A percentile compares a stretch with the other conserved stretches of the same genome.
Evolutionary conservation across 1,140 invertebrate genomes (phyloP).

Genomic region (Monochamus saltuarius): DNA sequence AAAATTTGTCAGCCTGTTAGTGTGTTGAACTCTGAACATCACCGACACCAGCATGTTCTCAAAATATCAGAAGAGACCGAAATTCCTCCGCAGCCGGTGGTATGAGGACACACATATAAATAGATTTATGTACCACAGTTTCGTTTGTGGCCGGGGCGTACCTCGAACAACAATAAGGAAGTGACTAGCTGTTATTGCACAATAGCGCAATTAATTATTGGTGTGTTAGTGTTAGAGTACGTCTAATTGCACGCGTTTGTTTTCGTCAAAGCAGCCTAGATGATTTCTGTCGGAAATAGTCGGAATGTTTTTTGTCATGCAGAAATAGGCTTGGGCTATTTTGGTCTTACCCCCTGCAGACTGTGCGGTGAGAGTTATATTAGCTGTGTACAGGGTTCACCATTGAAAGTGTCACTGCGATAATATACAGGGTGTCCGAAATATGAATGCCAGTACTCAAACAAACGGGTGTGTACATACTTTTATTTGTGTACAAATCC

Average conservation of each 20-base stretch:
- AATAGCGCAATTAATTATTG: neutral
- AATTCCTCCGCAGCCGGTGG: conserved; percentile 52
- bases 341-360: neutral
- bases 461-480: too few relatives aligned
- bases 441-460: too few relatives aligned
- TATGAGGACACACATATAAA: conserved; percentile 47
- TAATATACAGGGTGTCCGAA: too few relatives aligned
- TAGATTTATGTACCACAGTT: too few relatives aligned
- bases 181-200: neutral
- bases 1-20: too few relatives aligned
- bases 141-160: neutral
- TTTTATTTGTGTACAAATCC: too few relatives aligned
- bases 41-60: conserved; percentile 53
- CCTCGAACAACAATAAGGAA: neutral
- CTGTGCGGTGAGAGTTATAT: too few relatives aligned
- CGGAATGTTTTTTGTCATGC: neutral
- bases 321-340: neutral
- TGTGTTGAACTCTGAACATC: too few relatives aligned
- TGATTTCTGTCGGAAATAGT: neutral
- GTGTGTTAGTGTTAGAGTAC: neutral
- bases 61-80: conserved; percentile 55
- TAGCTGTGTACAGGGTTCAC: too few relatives aligned
- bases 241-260: neutral
- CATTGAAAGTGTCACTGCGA: too few relatives aligned
- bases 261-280: neutral